A percentile compares a stretch with the other conserved stretches of the same genome.
Evolutionary conservation across 2,797 vertebrate species (phyloP).

Genomic region (Paratrypauchen microcephalus): DNA sequence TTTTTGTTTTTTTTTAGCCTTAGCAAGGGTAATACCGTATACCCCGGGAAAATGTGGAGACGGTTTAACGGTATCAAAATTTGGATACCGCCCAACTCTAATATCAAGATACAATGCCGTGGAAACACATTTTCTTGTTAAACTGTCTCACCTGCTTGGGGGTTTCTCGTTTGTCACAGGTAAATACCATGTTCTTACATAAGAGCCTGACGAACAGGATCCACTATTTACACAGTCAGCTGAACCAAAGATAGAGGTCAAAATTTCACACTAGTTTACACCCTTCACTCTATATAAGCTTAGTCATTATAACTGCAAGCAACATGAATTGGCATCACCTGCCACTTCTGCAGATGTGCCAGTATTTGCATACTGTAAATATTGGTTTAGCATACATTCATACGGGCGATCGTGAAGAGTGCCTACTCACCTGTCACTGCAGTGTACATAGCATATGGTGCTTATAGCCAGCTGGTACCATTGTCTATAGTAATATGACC

Average conservation of each 20-base stretch:
- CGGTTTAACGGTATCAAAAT: too few species aligned
- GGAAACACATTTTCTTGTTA: too few species aligned
- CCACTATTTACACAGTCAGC: conserved; percentile 1
- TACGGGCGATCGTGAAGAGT: not conserved
- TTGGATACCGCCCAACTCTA: too few species aligned
- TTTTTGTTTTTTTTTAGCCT: too few species aligned
- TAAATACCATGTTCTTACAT: conserved; percentile 15
- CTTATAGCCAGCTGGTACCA: not conserved
- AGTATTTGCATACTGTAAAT: conserved; percentile 5
- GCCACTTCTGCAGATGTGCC: not conserved
- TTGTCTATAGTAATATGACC: conserved; percentile 47
- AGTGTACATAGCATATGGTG: not conserved
- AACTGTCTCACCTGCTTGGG: not conserved
- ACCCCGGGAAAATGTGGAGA: too few species aligned
- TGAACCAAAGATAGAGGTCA: not conserved
- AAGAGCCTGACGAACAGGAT: conserved; percentile 16
- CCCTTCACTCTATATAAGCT: not conserved
- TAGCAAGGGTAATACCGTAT: too few species aligned
- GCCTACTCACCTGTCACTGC: not conserved
- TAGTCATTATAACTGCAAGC: not conserved
- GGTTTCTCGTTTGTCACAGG: not conserved
- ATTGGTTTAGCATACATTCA: conserved; percentile 15
- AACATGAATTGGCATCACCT: not conserved
- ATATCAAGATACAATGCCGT: too few species aligned
- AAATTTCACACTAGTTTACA: not conserved